Base-by-base conservation (phyloP, 1,140 invertebrate species). In the Alviniconcha marisindica region DNA sequence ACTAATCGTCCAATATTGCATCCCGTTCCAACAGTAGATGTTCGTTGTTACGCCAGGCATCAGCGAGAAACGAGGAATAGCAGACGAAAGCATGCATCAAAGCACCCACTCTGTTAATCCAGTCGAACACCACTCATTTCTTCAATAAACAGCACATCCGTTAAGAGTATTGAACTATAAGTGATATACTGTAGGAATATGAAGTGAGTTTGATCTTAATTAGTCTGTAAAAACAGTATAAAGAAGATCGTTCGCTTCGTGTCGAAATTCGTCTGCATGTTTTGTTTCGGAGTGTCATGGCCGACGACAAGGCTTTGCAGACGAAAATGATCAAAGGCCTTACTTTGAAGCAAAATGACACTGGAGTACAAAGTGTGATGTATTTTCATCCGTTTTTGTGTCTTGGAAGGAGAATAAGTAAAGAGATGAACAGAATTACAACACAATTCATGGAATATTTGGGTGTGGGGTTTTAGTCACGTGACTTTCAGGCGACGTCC, bases 401-500 rank as follows among this genome's bases (percentile, higher is more conserved):
- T 12, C 28, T 12, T 10, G 28, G 31, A 33, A 33, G 36, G 18
- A 66, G 36, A 4, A 33, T 2, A 71, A 18, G 40, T 21, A 40
- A 40, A 24, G 15, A 40, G 69, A 71, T 31, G 69, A 18, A 40
- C 31, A 40, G 36, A 40, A 40, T 40, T 40, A 18, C 33, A 71
- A 10, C 24, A 36, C 10, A 60, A 60, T 60, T 14, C n/a, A 60
- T 60, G 4, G 10, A 24, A 24, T 24, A 69, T 12, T 71, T 24
- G 24, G 36, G 24, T 33, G 36, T 36, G 28, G 7, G 28, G 28
- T 15, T 71, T 24, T 21, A 40, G 60, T 80, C 78, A 80, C 78
- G 78, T 80, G 78, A 80, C 77, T 42, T 38, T 24, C n/a, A 66
- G 38, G 36, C 42, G 38, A 66, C 78, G 77, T 63, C 36, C 78